Conservation (phyloP, 2,797 vertebrate genomes). For the Chelonia mydas region DNA sequence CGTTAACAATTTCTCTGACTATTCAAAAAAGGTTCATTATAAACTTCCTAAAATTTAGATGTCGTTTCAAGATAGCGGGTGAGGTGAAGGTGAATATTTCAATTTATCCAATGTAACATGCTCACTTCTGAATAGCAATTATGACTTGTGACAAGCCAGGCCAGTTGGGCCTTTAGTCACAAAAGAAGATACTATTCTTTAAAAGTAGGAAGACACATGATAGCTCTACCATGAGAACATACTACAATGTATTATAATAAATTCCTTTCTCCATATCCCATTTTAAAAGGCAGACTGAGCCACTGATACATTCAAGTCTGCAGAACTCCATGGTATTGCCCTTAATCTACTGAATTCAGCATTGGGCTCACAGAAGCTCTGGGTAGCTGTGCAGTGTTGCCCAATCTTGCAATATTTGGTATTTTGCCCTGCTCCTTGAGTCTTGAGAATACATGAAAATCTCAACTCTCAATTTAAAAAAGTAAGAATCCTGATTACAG, state of each 20-base stretch:
- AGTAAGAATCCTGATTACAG: not conserved
- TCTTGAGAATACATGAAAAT: no score
- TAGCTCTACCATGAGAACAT: not conserved
- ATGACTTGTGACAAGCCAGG: not conserved
- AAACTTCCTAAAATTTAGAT: not conserved
- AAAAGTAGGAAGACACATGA: not conserved
- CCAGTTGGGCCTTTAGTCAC: not conserved
- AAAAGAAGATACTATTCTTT: not conserved
- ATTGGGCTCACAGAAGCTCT: not conserved
- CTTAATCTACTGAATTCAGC: not conserved
- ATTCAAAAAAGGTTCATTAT: not conserved
- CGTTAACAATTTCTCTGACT: not conserved
- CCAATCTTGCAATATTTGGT: not conserved
- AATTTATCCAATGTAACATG: not conserved
- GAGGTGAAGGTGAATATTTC: not conserved
- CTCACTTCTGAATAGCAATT: not conserved
- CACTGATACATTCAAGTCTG: not conserved
- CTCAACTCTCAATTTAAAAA: not conserved
- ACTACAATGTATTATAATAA: not conserved
- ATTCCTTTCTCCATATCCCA: not conserved
- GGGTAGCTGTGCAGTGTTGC: not conserved
- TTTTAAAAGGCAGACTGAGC: not conserved
- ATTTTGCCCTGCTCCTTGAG: no score
- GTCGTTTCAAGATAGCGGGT: not conserved
- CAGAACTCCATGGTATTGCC: not conserved